Evolutionary conservation across 2,888 invertebrate genomes (phyloP), one percentile per base, ranked within the genome.

Genomic region (Agonopterix alstromeriana): DNA sequence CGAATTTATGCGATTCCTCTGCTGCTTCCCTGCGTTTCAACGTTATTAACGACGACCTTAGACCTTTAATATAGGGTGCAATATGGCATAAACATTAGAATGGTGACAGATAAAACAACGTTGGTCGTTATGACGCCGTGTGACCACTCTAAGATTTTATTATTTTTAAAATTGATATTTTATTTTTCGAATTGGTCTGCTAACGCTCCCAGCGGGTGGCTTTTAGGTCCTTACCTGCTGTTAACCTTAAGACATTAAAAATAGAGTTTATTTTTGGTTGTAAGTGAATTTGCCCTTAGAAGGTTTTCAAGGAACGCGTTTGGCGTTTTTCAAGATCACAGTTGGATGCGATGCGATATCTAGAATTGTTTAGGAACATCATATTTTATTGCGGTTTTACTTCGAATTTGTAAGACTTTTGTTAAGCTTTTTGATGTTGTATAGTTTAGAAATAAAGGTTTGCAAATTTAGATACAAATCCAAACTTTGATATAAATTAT

Each of bases 91-190:
- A 38, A 38, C 38, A 10, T 27, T 38, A 38, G 10, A 38, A 10
- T 38, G 10, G 38, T 38, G 38, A n/a, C 38, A 38, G 10, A 42
- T 42, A 48, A 52, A 65, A 27, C 60, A 61, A 68, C 67, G 55
- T 62, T 65, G 65, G 72, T 48, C 12, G 41, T 45, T 45, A 73
- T 73, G 77, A 80, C 79, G 73, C 70, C 74, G 77, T 82, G 83
- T 77, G 83, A 81, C 76, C 80, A 76, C 70, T 82, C 83, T 87
- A 80, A 86, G 80, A 83, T 85, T 87, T 86, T 87, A 87, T 88
- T 83, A 85, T 79, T 78, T 77, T 71, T 72, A 81, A 84, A 85
- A 85, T 82, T 83, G 82, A 83, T 84, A 84, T 84, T 85, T 85
- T 86, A 79, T 85, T 83, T 84, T 78, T 81, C 66, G 79, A 75